Conservation (phyloP, 2,113 vertebrate species). For the Muntiacus muntjak region DNA sequence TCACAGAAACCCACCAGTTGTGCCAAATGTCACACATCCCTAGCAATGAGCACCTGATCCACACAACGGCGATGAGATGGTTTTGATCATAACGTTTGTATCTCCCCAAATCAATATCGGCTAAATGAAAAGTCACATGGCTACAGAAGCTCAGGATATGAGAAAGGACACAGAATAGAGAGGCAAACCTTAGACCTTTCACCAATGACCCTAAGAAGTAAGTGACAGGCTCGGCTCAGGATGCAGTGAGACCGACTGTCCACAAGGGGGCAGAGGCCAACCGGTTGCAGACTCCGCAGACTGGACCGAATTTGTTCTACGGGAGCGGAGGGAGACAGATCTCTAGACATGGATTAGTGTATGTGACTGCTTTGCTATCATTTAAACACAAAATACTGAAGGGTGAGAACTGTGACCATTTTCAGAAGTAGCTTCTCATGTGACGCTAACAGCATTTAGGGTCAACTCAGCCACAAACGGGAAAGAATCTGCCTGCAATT, state of each 20-base stretch:
- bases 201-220: neutral
- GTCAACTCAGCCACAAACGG: neutral
- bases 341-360: neutral
- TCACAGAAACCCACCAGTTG: neutral
- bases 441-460: neutral
- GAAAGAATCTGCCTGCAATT: neutral
- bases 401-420: neutral
- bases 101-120: neutral
- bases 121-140: neutral
- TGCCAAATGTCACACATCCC: neutral
- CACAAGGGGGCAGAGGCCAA: conserved; percentile 48
- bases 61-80: neutral
- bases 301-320: rapidly evolving
- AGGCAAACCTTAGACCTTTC: neutral
- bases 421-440: neutral
- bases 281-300: neutral
- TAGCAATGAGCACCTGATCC: no score
- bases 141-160: neutral
- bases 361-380: neutral
- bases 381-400: neutral
- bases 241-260: neutral
- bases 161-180: neutral
- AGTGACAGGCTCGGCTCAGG: neutral
- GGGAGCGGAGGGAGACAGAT: neutral
- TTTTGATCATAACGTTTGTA: neutral